Percentiles rank a stretch among this genome's conserved stretches.
Conservation (phyloP, 2,797 vertebrate genomes). For the Sternarchorhynchus goeldii region DNA sequence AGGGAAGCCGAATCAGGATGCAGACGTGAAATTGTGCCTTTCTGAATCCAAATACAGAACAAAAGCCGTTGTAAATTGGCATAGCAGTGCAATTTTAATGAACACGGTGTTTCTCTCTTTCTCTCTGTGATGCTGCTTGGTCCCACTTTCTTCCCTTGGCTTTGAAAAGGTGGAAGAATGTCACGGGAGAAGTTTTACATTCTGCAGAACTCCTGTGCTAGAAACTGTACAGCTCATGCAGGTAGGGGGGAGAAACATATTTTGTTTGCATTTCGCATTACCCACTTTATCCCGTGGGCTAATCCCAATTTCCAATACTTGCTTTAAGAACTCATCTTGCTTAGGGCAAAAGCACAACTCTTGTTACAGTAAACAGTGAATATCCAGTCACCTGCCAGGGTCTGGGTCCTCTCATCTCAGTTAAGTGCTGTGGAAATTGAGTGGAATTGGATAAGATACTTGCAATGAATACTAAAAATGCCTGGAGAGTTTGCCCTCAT, state of each 20-base stretch:
- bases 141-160: constrained; percentile 51
- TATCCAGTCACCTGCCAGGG: constrained; percentile 50
- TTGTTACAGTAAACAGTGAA: constrained; percentile 54
- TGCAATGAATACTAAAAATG: constrained; percentile 58
- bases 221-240: constrained; percentile 85
- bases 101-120: neutral
- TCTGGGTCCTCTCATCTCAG: constrained; percentile 53
- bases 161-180: constrained; percentile 84
- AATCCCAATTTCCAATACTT: constrained; percentile 38
- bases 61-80: neutral
- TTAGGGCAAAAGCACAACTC: constrained; percentile 41
- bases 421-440: constrained; percentile 56
- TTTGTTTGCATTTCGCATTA: constrained; percentile 35
- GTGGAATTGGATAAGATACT: constrained; percentile 58
- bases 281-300: neutral
- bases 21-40: neutral
- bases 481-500: constrained; percentile 48
- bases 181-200: constrained; percentile 96
- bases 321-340: constrained; percentile 45
- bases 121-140: constrained; percentile 25
- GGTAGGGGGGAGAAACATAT: constrained; percentile 61
- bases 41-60: neutral
- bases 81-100: neutral
- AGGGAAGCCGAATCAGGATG: neutral
- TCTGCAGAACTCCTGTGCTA: constrained; percentile 90